Conservation (phyloP, 2,113 vertebrate genomes). For the Peromyscus maniculatus region DNA sequence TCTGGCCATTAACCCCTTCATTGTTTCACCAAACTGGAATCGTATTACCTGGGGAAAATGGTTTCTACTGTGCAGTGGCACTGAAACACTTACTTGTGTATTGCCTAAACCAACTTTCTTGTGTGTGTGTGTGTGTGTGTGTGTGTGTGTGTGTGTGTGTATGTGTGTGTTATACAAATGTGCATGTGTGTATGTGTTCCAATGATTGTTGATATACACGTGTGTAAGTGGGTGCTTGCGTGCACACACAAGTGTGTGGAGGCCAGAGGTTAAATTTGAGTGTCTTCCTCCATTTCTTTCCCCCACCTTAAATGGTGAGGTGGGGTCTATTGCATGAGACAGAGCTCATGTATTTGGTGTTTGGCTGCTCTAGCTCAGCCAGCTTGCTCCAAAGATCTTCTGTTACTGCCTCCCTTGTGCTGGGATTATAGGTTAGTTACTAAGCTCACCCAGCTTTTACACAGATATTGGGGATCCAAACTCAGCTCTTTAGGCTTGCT, state of each 20-base stretch:
- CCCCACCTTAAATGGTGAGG: background rate
- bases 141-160: background rate
- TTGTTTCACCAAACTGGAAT: background rate
- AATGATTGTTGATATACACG: too few relatives aligned
- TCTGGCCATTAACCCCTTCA: background rate
- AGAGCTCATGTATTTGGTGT: background rate
- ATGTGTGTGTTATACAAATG: background rate
- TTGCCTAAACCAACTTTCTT: background rate
- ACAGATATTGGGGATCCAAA: background rate
- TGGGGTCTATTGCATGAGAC: background rate
- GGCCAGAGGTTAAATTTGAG: background rate
- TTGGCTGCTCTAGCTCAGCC: background rate
- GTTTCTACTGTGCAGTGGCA: background rate
- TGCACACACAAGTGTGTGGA: background rate
- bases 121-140: background rate
- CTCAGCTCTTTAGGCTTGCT: background rate
- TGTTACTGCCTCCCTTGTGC: background rate
- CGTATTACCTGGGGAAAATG: background rate
- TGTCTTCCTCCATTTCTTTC: background rate
- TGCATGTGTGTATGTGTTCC: background rate
- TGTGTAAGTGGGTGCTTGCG: background rate
- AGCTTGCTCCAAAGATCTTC: background rate
- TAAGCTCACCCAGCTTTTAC: background rate
- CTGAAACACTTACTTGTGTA: background rate
- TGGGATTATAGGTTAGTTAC: background rate